phyloP scores from a whole-genome alignment of 1,140 invertebrate genomes.

The Hycleus phaleratus region DNA sequence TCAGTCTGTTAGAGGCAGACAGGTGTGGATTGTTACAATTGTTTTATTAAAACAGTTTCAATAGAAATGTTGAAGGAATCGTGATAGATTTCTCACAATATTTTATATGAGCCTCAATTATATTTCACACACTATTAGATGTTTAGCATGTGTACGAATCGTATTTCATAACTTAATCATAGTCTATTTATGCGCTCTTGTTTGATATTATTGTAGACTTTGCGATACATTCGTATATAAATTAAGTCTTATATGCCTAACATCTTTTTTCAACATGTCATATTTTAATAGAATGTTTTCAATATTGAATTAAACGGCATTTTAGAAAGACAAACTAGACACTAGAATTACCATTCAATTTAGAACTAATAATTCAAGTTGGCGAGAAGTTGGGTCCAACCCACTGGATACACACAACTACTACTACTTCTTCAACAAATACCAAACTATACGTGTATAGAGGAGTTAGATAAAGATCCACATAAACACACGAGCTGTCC shows the following conservation, averaged over 20 bases:
- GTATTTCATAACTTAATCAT: not conserved
- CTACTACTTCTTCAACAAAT: too few species aligned
- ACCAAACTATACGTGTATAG: too few species aligned
- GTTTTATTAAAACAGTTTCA: slow-evolving; percentile 15
- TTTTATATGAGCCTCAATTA: too few species aligned
- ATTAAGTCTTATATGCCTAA: not conserved
- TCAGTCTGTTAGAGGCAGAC: slow-evolving; percentile 18
- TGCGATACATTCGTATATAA: not conserved
- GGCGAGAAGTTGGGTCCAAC: not conserved
- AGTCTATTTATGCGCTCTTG: not conserved
- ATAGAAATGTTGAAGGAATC: too few species aligned
- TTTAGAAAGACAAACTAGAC: not conserved
- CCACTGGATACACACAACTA: too few species aligned
- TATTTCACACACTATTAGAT: too few species aligned
- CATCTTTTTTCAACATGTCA: not conserved
- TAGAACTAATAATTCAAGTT: not conserved
- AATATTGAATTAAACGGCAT: not conserved
- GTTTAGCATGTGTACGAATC: not conserved
- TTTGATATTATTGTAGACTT: not conserved
- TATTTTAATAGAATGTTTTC: not conserved
- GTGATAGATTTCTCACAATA: too few species aligned
- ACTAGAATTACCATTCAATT: not conserved
- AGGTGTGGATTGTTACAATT: slow-evolving; percentile 18
- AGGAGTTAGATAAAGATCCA: too few species aligned
- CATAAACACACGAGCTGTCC: too few species aligned